Evolutionary conservation across 2,113 vertebrate species (phyloP).

Genomic region (Ictalurus punctatus): DNA sequence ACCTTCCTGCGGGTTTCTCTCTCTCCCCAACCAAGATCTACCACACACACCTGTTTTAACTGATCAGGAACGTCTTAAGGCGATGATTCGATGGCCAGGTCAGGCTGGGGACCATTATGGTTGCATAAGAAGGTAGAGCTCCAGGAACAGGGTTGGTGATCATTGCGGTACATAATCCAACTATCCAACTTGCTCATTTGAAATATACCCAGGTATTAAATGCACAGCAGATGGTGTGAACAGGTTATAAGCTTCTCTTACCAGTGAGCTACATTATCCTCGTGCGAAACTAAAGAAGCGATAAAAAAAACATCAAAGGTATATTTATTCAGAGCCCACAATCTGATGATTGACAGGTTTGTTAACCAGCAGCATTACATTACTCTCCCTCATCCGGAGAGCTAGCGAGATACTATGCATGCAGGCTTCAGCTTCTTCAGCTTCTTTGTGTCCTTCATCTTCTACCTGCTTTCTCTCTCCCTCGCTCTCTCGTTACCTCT

Average conservation of each 20-base stretch:
- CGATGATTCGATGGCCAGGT: no score
- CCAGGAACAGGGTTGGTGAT: no score
- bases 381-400: background rate
- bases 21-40: no score
- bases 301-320: background rate
- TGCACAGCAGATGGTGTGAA: background rate
- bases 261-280: background rate
- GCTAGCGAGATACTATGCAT: conserved; percentile 13
- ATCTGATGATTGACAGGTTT: background rate
- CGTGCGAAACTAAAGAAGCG: no score
- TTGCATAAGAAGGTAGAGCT: no score
- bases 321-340: background rate
- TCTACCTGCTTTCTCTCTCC: conserved; percentile 46
- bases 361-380: background rate
- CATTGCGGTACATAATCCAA: background rate
- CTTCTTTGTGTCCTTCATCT: conserved; percentile 50
- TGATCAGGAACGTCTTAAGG: no score
- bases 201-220: background rate
- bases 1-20: no score
- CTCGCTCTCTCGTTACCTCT: background rate
- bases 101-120: no score
- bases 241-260: background rate
- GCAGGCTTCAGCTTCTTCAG: conserved; percentile 38
- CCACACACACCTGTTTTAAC: no score
- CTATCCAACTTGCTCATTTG: no score